Evolutionary conservation across 2,113 vertebrate genomes (phyloP), one percentile per base, ranked within the genome.

Genomic region (Atherinomorus stipes): DNA sequence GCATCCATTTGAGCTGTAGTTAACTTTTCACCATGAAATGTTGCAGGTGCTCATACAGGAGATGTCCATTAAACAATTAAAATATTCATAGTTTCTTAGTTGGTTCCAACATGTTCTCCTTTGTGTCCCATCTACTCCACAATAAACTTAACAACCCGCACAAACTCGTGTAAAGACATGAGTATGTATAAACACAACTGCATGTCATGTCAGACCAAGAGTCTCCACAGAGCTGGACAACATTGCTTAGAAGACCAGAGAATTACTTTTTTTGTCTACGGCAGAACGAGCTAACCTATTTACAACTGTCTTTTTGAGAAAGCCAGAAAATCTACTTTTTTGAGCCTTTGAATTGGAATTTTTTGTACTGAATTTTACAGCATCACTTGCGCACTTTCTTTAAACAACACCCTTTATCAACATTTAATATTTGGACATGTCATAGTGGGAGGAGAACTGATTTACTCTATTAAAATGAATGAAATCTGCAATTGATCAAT

Each of bases 21-120:
- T 45, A 78, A 53, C 34, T 23, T 51, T 60, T 69, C 15, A 3
- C 47, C 37, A 37, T 15, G 0, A 60, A 28, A 11, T 40, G n/a
- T 22, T 70, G 50, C 44, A 45, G 42, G 50, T 76, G 8, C 28
- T 59, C 28, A 53, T 44, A 85, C 78, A 84, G 70, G 58, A 82
- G 31, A 80, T 84, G 64, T 84, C 83, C 76, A 84, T 85, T 87
- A 71, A 83, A 75, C 31, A 3, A 42, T 71, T 89, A 0, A 89
- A 88, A 85, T 86, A 86, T 88, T 85, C 4, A 85, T 81, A 13
- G 38, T 44, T 64, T 64, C 51, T 49, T 56, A 25, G 45, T 51
- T 22, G 4, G 7, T 64, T 57, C n/a, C 37, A 31, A 47, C 52
- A 49, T 37, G 31, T 44, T 72, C 59, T 21, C 37, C 22, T 10